phyloP scores from a whole-genome alignment of 1,140 invertebrate species.

The Leptoteleia sp. region DNA sequence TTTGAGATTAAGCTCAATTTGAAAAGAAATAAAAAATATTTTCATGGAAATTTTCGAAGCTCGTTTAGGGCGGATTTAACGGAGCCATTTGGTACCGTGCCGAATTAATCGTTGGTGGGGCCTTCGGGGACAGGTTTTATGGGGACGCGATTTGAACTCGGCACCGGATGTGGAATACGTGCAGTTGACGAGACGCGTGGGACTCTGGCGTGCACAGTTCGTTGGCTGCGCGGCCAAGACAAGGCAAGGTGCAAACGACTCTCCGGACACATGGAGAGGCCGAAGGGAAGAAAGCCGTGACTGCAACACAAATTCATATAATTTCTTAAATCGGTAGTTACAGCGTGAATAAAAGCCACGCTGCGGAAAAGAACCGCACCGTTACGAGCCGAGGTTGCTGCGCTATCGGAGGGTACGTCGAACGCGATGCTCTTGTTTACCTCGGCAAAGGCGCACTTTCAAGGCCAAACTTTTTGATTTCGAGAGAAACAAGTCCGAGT shows the following conservation, averaged over 20 bases:
- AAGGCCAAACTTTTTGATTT: constrained; percentile 16
- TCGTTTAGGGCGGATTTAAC: no score
- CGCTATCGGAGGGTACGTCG: constrained; percentile 39
- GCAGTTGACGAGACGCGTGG: constrained; percentile 73
- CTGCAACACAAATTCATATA: constrained; percentile 60
- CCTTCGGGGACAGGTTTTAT: no score
- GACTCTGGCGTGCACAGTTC: constrained; percentile 64
- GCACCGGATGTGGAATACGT: no score
- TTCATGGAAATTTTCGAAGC: no score
- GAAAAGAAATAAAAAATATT: no score
- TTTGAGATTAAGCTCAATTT: no score
- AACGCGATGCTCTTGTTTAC: constrained; percentile 48
- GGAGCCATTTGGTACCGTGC: no score
- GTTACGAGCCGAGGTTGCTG: constrained; percentile 53
- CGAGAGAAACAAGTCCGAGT: no score
- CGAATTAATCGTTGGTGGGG: no score
- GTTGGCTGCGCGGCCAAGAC: constrained; percentile 38
- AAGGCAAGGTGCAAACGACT: constrained; percentile 48
- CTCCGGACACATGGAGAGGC: constrained; percentile 25
- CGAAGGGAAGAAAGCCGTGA: constrained; percentile 50
- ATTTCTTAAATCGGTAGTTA: constrained; percentile 67
- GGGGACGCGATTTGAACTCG: no score
- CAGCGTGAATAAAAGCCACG: constrained; percentile 57
- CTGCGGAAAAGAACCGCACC: constrained; percentile 55
- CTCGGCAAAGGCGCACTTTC: constrained; percentile 28